Base-by-base conservation (phyloP, 53 echinoderm and acorn worm species). In the Paracentrotus lividus region DNA sequence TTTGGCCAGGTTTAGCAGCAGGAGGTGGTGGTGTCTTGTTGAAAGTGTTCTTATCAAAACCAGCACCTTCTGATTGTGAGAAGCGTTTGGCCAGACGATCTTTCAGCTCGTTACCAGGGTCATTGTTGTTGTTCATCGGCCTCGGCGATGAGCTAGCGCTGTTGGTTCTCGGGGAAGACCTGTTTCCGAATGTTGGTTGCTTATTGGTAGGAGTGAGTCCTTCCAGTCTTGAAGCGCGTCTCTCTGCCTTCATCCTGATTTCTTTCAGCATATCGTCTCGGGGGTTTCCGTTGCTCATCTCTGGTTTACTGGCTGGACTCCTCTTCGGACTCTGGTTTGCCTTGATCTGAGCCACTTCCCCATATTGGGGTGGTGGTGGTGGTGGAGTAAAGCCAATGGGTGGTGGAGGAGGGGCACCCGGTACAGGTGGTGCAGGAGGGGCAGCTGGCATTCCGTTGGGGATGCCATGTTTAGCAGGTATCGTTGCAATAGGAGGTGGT, bases 201-300 rank as follows among this genome's bases (percentile, higher is more conserved):
- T 57, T 88, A 9, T 88, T 88, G 88, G 38, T 43, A 36, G 66
- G 64, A 5, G 53, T 21, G 51, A 49, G 45, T 12, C 51, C 91
- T 33, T 76, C 91, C 2, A 64, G 84, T 31, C 52, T 59, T 15
- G 97, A 97, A n/a, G 93, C 86, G 15, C 95, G 94, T 5, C 95
- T 94, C 56, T 96, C 95, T 6, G 94, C 94, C 16, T 77, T 94
- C 56, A 57, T 90, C 72, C 94, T 95, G 7, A 97, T 51, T 67
- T 96, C 96, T 40, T 90, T 68, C 92, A 96, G 94, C 95, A 96
- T 94, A 23, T 95, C 90, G 45, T 77, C 64, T 72, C 93, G 88
- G 13, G 93, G 33, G 43, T 81, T 88, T 29, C 93, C 94, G 26
- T 42, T 61, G 34, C 69, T 85, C 40, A 81, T 42, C 49, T 68